Percentiles rank a stretch among this genome's conserved stretches.
These are phyloP conservation scores for Lochmaea capreae DNA, from an alignment of 2,888 invertebrate genomes.

Conservation along the genomic window DNA sequence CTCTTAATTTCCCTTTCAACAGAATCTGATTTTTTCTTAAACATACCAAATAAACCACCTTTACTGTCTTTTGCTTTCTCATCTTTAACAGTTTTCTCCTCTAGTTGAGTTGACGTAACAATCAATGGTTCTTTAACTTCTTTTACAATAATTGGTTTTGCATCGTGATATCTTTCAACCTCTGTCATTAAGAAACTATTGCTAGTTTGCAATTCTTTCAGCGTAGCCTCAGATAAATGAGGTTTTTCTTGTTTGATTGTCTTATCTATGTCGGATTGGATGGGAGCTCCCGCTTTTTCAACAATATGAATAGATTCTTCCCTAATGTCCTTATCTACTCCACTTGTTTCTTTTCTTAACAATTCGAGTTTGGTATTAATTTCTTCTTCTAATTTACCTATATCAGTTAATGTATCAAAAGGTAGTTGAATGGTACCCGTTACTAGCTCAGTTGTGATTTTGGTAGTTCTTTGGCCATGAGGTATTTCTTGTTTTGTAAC, in stretches of 20 bases:
- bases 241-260: slow-evolving; percentile 32
- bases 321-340: neutral
- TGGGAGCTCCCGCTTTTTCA: neutral
- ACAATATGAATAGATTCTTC: neutral
- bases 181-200: slow-evolving; percentile 48
- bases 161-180: slow-evolving; percentile 46
- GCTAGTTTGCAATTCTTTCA: slow-evolving; percentile 45
- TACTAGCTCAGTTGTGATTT: slow-evolving; percentile 46
- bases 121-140: too few species aligned
- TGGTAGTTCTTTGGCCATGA: slow-evolving; percentile 43
- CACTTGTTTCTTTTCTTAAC: neutral
- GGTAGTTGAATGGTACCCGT: slow-evolving; percentile 36
- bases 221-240: slow-evolving; percentile 34
- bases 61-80: slow-evolving; percentile 32
- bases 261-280: slow-evolving; percentile 14
- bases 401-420: slow-evolving; percentile 36
- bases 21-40: slow-evolving; percentile 18
- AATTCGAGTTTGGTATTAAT: slow-evolving; percentile 39
- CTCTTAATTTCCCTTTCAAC: too few species aligned
- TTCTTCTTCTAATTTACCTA: slow-evolving; percentile 41
- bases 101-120: slow-evolving; percentile 13
- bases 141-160: slow-evolving; percentile 8
- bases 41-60: slow-evolving; percentile 42
- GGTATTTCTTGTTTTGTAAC: slow-evolving; percentile 43
- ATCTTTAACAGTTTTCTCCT: slow-evolving; percentile 12